These are phyloP conservation scores for Lypha dubia DNA, from an alignment of 2,888 invertebrate genomes.

Conservation along the genomic window DNA sequence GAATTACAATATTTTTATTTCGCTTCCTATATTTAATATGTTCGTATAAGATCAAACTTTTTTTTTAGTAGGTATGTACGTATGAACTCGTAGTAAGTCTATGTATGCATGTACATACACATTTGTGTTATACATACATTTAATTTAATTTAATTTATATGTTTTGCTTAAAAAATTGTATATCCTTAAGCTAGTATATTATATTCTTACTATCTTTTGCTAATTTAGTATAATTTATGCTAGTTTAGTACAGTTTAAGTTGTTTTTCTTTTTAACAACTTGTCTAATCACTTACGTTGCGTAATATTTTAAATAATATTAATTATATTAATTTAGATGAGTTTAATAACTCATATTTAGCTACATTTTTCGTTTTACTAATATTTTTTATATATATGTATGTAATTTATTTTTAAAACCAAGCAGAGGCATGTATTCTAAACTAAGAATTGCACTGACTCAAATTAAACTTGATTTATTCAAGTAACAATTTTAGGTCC, in stretches of 20 bases:
- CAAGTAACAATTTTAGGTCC: not conserved
- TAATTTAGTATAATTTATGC: conserved; percentile 46
- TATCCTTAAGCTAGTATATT: not conserved
- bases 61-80: conserved; percentile 19
- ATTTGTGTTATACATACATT: not conserved
- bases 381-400: conserved; percentile 7
- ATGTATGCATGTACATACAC: not conserved
- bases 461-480: not conserved
- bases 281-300: conserved; percentile 48
- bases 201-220: not conserved
- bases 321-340: conserved; percentile 61
- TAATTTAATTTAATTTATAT: too few relatives aligned
- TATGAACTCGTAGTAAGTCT: too few relatives aligned
- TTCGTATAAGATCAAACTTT: conserved; percentile 53
- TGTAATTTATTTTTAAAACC: conserved; percentile 15
- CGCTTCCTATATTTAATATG: conserved; percentile 54
- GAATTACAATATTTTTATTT: conserved; percentile 62
- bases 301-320: conserved; percentile 46
- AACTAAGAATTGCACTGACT: not conserved
- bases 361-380: conserved; percentile 43
- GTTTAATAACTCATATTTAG: conserved; percentile 67
- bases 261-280: conserved; percentile 45
- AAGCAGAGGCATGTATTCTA: conserved; percentile 43
- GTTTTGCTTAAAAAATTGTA: conserved; percentile 27
- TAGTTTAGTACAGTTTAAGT: conserved; percentile 45